Conservation (phyloP, 2,888 invertebrate species). For the Temnothorax ravouxi region DNA sequence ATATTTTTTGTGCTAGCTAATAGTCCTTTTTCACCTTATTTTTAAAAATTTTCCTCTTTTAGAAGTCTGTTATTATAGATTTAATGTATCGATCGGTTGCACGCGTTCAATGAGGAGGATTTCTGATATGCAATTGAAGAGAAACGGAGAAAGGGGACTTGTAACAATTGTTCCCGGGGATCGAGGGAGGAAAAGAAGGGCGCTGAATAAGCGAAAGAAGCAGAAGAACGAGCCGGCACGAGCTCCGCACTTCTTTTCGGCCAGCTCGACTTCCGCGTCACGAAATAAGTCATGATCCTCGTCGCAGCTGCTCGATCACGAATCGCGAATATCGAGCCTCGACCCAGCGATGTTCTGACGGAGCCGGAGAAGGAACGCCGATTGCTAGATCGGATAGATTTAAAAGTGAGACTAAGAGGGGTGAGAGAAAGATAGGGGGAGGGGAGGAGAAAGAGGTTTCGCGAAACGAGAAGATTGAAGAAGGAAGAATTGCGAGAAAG, state of each 20-base stretch:
- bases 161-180: background rate
- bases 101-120: background rate
- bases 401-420: background rate
- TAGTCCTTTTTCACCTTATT: background rate
- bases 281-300: slow-evolving; percentile 75
- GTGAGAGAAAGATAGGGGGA: background rate
- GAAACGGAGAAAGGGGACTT: background rate
- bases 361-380: slow-evolving; percentile 1
- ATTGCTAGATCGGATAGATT: slow-evolving; percentile 39
- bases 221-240: slow-evolving; percentile 51
- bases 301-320: slow-evolving; percentile 72
- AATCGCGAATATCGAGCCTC: slow-evolving; percentile 62
- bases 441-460: background rate
- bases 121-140: slow-evolving; percentile 10
- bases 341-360: slow-evolving; percentile 18
- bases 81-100: background rate
- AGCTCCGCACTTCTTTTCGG: slow-evolving; percentile 39
- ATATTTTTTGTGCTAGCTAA: background rate
- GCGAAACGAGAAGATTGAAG: background rate
- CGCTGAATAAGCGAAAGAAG: slow-evolving; percentile 47
- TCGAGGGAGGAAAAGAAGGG: background rate
- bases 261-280: slow-evolving; percentile 74
- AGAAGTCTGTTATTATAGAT: background rate
- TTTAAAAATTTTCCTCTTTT: background rate
- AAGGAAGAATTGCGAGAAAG: background rate